Evolutionary conservation across 2,888 invertebrate genomes (phyloP), one percentile per base, ranked within the genome.

Genomic region (Drosophila nr. medialis): DNA sequence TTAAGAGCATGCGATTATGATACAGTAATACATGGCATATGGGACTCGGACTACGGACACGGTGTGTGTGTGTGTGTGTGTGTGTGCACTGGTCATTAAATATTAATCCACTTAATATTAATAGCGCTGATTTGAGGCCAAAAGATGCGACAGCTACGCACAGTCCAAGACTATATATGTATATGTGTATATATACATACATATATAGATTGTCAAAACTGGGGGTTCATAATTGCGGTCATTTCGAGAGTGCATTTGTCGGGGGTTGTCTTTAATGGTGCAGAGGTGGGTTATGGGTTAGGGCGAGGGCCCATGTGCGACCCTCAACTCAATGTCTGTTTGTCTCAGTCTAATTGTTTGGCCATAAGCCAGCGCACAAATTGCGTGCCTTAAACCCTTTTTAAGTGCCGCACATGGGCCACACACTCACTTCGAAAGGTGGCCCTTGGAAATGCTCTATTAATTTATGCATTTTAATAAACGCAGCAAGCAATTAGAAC

Each of bases 31-130:
- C 59, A 29, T 49, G 61, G 56, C 67, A 77, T 69, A 68, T 74
- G 74, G 62, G 24, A 27, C 56, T 66, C 7, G 18, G 15, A 55
- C 18, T 40, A 2, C 18, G 45, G 53, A 67, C 55, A 42, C 32
- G 55, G 42, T 15, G 10, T 24, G 8, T 27, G 85, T 80, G 24
- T 24, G 21, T 8, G 8, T 27, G 29, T 51, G 21, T 21, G 24
- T 75, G 85, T 80, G 79, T 88, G 86, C 80, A 63, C 50, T 79
- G 90, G 87, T 86, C 90, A 91, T 91, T 90, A 91, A 91, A 91
- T 91, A 88, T 86, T 91, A 91, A 91, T 90, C 91, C 91, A 91
- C 91, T 91, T 91, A 90, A 91, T 91, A 91, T 91, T 91, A 91
- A 91, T 91, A 91, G 91, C 84, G 79, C 80, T 90, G 91, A 91